Evolutionary conservation across 2,888 invertebrate species (phyloP).

Genomic region (Polydrusus pterygomalis): DNA sequence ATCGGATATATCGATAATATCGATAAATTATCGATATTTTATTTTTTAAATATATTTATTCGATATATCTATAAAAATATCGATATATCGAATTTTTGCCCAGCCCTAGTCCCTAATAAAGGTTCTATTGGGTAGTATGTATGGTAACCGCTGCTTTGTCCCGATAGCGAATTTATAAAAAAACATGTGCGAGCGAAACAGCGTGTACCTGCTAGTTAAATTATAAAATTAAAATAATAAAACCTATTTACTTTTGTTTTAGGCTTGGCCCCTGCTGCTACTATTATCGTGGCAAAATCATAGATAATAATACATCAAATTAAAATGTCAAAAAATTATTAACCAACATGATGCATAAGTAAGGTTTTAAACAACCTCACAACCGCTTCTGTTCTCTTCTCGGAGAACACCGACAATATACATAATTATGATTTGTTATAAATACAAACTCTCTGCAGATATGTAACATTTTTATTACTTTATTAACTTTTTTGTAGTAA

Average conservation of each 20-base stretch:
- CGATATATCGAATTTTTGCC: too few species aligned
- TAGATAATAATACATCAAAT: conserved; percentile 16
- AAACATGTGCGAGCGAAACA: too few species aligned
- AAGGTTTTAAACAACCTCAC: conserved; percentile 5
- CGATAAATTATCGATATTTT: too few species aligned
- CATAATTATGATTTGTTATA: conserved; percentile 4
- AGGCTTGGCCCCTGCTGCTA: conserved; percentile 90
- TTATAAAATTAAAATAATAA: too few species aligned
- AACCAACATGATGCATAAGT: conserved; percentile 5
- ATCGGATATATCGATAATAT: too few species aligned
- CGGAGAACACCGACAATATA: not conserved
- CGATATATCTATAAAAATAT: too few species aligned
- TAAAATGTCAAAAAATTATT: not conserved
- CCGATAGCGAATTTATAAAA: too few species aligned
- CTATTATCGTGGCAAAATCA: conserved; percentile 83
- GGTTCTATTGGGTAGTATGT: too few species aligned
- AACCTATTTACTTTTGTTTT: conserved; percentile 67
- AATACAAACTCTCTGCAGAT: conserved; percentile 8
- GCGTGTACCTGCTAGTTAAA: too few species aligned
- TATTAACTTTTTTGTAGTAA: not conserved
- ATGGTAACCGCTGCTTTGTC: too few species aligned
- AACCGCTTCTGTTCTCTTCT: not conserved
- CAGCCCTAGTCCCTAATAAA: too few species aligned
- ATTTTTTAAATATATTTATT: too few species aligned
- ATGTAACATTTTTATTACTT: not conserved